Evolutionary conservation across 1,140 invertebrate species (phyloP).

Genomic region (Calephelis nemesis): DNA sequence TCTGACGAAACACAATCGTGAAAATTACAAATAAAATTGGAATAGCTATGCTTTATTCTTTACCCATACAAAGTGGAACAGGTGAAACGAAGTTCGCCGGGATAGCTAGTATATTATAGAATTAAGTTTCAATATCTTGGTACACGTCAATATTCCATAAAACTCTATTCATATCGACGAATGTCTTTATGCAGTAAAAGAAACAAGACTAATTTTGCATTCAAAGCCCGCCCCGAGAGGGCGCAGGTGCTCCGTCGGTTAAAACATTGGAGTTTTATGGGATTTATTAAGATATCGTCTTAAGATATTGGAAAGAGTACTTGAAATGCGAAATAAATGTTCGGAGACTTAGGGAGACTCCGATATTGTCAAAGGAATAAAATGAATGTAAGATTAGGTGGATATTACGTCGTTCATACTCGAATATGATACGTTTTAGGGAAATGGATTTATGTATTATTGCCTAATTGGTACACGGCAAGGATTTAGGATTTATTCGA

Average conservation of each 20-base stretch:
- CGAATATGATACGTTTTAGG: background rate
- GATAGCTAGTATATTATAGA: too few species aligned
- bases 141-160: slow-evolving; percentile 51
- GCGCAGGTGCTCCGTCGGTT: slow-evolving; percentile 68
- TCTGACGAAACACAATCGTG: too few species aligned
- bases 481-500: too few species aligned
- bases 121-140: background rate
- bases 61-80: too few species aligned
- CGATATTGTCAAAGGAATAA: slow-evolving; percentile 29
- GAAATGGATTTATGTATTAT: background rate
- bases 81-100: too few species aligned
- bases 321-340: slow-evolving; percentile 50
- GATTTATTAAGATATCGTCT: slow-evolving; percentile 76
- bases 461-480: background rate
- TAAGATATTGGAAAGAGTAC: slow-evolving; percentile 63
- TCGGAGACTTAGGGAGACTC: slow-evolving; percentile 26
- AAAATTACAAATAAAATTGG: too few species aligned
- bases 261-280: slow-evolving; percentile 75
- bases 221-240: slow-evolving; percentile 65
- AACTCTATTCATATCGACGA: slow-evolving; percentile 61
- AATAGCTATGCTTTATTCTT: too few species aligned
- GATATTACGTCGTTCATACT: slow-evolving; percentile 17
- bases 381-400: slow-evolving; percentile 27
- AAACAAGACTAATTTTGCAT: slow-evolving; percentile 77
- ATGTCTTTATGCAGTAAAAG: slow-evolving; percentile 70